These are phyloP conservation scores for Cerastis leucographa DNA, from an alignment of 2,888 invertebrate genomes.

Conservation along the genomic window DNA sequence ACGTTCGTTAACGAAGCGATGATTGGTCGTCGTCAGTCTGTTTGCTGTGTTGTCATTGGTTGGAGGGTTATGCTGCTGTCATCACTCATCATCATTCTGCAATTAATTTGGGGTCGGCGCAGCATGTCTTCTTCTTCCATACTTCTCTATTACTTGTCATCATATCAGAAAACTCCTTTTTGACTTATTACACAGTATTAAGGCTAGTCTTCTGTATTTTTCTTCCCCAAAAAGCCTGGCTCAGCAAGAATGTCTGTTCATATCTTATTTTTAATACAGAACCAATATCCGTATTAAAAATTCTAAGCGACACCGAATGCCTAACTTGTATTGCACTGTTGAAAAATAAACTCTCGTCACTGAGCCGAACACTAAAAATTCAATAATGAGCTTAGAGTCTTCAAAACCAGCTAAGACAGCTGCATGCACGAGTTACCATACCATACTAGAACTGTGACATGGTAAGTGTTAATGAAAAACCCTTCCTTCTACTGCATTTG, in stretches of 20 bases:
- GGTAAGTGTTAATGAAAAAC: neutral
- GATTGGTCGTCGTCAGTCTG: neutral
- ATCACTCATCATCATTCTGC: no score
- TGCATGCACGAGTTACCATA: neutral
- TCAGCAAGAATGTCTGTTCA: neutral
- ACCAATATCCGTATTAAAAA: no score
- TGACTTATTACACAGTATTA: no score
- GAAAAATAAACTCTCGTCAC: neutral
- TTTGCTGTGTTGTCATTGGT: neutral
- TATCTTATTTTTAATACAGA: neutral
- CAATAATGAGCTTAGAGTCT: neutral
- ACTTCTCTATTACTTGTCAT: no score
- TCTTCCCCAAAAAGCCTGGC: neutral
- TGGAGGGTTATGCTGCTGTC: neutral
- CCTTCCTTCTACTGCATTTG: neutral
- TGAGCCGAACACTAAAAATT: neutral
- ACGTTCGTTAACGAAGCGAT: slow-evolving; percentile 15
- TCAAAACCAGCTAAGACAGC: neutral
- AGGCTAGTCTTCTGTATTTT: neutral
- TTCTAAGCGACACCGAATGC: neutral
- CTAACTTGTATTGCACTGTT: accelerated
- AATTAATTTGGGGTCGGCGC: no score
- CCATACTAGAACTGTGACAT: neutral
- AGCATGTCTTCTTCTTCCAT: no score
- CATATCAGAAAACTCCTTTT: no score